A percentile compares a stretch with the other conserved stretches of the same genome.
phyloP scores from a whole-genome alignment of 1,140 invertebrate genomes.

The Pissodes strobi region DNA sequence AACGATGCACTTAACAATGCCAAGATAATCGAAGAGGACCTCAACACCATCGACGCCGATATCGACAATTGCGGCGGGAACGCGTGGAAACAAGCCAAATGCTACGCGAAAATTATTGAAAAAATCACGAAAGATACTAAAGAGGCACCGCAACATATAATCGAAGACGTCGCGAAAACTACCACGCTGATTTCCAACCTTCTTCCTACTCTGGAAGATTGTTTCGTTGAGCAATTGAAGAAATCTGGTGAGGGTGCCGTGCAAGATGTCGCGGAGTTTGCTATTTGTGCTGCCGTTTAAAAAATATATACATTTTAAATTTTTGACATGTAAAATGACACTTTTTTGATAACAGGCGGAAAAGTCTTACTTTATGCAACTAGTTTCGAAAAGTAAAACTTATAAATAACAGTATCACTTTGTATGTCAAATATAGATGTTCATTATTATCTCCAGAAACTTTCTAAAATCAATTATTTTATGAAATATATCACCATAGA shows the following conservation, averaged over 20 bases:
- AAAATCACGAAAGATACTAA: slow-evolving; percentile 18
- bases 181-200: not conserved
- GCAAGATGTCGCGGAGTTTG: slow-evolving; percentile 17
- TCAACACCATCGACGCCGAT: slow-evolving; percentile 2
- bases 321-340: too few species aligned
- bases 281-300: slow-evolving; percentile 21
- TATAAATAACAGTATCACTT: too few species aligned
- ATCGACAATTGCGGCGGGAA: slow-evolving; percentile 18
- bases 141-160: slow-evolving; percentile 9
- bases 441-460: too few species aligned
- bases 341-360: too few species aligned
- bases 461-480: too few species aligned
- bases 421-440: too few species aligned
- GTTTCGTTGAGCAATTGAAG: slow-evolving; percentile 5
- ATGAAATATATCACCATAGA: too few species aligned
- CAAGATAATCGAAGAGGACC: slow-evolving; percentile 11
- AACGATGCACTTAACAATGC: slow-evolving; percentile 12
- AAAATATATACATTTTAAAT: too few species aligned
- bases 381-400: too few species aligned
- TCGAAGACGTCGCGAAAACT: slow-evolving; percentile 12
- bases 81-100: not conserved
- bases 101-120: slow-evolving; percentile 22
- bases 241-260: slow-evolving; percentile 5
- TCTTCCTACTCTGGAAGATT: slow-evolving; percentile 9
- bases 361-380: too few species aligned